Evolutionary conservation across 2,113 vertebrate species (phyloP).

Genomic region (Sardina pilchardus): DNA sequence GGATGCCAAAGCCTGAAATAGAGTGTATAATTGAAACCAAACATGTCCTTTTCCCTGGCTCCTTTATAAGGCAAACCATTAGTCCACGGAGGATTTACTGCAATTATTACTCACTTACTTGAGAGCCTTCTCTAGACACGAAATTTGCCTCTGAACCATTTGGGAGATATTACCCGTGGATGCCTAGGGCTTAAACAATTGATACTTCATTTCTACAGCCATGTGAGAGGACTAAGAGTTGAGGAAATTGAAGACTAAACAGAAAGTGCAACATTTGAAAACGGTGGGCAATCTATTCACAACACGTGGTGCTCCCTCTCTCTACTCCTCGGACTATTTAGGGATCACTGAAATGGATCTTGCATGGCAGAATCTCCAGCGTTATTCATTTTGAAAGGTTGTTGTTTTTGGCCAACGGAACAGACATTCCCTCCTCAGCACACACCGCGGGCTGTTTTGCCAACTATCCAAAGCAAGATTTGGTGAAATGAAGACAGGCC

Average conservation of each 20-base stretch:
- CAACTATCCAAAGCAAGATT: background rate
- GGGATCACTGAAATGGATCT: conserved; percentile 54
- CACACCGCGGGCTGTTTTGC: background rate
- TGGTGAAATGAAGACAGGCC: background rate
- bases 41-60: background rate
- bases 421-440: conserved; percentile 61
- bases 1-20: background rate
- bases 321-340: conserved; percentile 54
- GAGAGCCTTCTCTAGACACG: background rate
- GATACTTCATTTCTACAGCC: background rate
- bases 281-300: conserved; percentile 8
- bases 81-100: background rate
- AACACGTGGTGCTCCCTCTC: conserved; percentile 45
- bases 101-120: background rate
- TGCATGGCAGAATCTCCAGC: conserved; percentile 42
- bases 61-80: background rate
- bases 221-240: conserved; percentile 33
- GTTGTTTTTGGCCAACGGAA: conserved; percentile 65
- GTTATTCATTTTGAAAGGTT: conserved; percentile 50
- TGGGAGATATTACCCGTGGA: background rate
- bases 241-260: conserved; percentile 55
- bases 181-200: background rate
- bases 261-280: conserved; percentile 41
- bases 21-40: background rate
- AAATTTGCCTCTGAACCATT: background rate